Evolutionary conservation across 2,888 invertebrate genomes (phyloP).

Genomic region (Automeris io): DNA sequence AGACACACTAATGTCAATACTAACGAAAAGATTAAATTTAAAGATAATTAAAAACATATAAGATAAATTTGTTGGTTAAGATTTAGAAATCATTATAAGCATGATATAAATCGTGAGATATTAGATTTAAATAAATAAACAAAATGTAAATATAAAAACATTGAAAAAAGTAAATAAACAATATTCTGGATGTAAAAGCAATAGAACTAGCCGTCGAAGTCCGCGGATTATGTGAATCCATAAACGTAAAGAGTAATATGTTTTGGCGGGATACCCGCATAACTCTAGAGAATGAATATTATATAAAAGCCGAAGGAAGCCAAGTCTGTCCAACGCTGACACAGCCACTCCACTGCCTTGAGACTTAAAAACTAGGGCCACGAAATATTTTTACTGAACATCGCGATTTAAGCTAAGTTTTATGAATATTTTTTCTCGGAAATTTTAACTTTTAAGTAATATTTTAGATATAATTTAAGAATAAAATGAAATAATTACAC

Average conservation of each 20-base stretch:
- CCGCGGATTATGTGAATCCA: conserved; percentile 35
- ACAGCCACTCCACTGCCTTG: conserved; percentile 45
- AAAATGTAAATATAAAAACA: no score
- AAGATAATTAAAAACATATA: no score
- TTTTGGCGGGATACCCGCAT: conserved; percentile 48
- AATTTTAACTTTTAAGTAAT: neutral
- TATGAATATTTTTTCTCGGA: neutral
- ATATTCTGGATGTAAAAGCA: neutral
- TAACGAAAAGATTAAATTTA: no score
- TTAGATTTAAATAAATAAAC: no score
- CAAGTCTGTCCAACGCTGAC: conserved; percentile 53
- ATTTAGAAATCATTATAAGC: no score
- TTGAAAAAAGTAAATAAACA: neutral
- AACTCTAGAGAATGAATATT: conserved; percentile 49
- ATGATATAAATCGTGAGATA: no score
- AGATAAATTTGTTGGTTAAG: neutral
- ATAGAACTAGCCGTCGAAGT: conserved; percentile 4
- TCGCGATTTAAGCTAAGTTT: neutral
- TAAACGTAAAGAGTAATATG: conserved; percentile 50
- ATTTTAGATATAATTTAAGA: no score
- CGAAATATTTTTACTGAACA: conserved; percentile 15
- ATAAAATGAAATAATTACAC: neutral
- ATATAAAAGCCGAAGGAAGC: conserved; percentile 52
- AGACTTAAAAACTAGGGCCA: conserved; percentile 25
- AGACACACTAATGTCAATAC: no score